Evolutionary conservation across 2,113 vertebrate species (phyloP).

Genomic region (Passer domesticus): DNA sequence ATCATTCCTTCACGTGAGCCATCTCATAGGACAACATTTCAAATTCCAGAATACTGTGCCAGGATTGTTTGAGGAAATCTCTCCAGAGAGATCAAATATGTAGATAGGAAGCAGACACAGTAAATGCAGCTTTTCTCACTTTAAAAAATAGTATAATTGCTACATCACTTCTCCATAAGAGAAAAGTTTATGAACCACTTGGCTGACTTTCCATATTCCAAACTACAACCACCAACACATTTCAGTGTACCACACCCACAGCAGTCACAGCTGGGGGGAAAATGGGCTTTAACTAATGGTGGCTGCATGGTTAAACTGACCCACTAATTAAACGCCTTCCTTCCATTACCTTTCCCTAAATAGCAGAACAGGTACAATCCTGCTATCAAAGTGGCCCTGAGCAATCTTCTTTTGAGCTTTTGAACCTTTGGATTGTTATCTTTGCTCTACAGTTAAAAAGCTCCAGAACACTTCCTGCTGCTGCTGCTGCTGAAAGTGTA

Average conservation of each 20-base stretch:
- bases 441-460: neutral
- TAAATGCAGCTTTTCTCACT: neutral
- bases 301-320: neutral
- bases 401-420: neutral
- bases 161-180: neutral
- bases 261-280: neutral
- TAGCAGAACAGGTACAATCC: neutral
- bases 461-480: neutral
- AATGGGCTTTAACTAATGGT: neutral
- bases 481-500: slow-evolving; percentile 6
- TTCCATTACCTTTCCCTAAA: neutral
- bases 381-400: neutral
- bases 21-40: neutral
- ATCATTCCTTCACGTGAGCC: neutral
- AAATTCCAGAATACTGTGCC: neutral
- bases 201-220: neutral
- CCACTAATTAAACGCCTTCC: neutral
- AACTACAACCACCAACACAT: neutral
- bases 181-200: neutral
- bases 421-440: neutral
- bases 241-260: neutral
- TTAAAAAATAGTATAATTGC: neutral
- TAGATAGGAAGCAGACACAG: neutral
- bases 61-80: neutral
- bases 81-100: neutral